Conservation (phyloP, 2,113 vertebrate genomes). For the Podilymbus podiceps region DNA sequence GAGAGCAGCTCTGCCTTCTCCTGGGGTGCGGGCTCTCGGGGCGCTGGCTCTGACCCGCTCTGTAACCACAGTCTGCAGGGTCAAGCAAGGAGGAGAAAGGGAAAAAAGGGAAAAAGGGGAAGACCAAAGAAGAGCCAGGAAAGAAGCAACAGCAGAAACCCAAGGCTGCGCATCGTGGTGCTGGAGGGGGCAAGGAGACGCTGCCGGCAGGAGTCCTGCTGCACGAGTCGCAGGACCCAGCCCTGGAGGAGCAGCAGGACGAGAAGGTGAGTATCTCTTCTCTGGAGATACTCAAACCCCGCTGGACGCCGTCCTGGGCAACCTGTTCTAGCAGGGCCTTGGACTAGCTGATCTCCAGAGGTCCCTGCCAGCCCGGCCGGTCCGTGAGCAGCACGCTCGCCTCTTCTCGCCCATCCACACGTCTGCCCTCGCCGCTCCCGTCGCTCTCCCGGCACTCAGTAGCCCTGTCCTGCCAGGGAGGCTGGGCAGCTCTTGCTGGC, state of each 20-base stretch:
- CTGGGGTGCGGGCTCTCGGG: fast-evolving
- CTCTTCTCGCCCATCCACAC: fast-evolving
- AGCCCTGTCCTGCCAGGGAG: background rate
- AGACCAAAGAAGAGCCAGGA: conserved; percentile 77
- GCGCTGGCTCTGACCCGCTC: background rate
- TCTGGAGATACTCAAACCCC: too few relatives aligned
- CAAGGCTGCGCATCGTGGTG: conserved; percentile 50
- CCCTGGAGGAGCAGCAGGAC: conserved; percentile 77
- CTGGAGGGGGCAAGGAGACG: conserved; percentile 20
- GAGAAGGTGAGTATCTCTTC: too few relatives aligned
- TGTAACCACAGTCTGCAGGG: conserved; percentile 82
- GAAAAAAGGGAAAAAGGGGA: conserved; percentile 89
- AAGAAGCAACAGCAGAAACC: conserved; percentile 80
- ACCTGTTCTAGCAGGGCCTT: too few relatives aligned
- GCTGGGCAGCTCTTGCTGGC: background rate
- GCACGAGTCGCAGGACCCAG: conserved; percentile 54
- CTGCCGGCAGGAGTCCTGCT: conserved; percentile 28
- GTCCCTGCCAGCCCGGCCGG: too few relatives aligned
- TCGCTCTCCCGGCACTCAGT: background rate
- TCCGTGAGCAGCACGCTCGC: background rate
- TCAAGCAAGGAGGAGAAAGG: conserved; percentile 86
- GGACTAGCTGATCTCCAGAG: too few relatives aligned
- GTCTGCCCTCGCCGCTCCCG: fast-evolving
- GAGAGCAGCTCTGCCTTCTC: background rate
- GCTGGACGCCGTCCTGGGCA: too few relatives aligned